Conservation (phyloP, 2,797 vertebrate species). For the Philypnodon macrostomus region DNA sequence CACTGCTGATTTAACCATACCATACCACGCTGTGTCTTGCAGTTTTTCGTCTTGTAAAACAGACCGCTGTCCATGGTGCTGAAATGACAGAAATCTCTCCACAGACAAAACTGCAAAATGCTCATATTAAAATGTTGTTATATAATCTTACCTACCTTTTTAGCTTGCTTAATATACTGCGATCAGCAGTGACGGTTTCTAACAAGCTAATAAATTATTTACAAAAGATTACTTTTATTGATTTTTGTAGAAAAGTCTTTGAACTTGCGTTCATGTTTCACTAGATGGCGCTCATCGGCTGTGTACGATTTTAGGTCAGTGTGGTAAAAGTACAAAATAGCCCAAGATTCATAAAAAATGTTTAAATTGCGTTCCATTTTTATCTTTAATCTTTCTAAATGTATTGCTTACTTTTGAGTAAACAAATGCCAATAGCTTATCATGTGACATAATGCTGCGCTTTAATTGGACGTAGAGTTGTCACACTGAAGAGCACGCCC, state of each 20-base stretch:
- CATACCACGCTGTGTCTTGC: background rate
- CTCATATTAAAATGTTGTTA: background rate
- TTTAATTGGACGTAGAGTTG: background rate
- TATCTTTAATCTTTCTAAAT: background rate
- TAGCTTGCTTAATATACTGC: background rate
- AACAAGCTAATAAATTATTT: no score
- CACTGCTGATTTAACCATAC: no score
- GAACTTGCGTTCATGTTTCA: background rate
- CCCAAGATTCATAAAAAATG: no score
- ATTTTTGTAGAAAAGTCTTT: background rate
- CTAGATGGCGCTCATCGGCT: slow-evolving; percentile 23
- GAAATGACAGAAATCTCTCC: background rate
- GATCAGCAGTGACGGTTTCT: no score
- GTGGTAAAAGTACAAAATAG: no score
- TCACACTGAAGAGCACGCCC: no score
- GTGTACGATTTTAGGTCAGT: no score
- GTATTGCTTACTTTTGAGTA: no score
- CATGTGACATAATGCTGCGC: background rate
- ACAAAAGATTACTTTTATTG: background rate
- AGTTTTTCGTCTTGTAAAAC: background rate
- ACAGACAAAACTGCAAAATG: background rate
- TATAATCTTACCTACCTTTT: background rate
- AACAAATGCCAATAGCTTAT: no score
- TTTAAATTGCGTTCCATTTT: no score
- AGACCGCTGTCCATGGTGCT: slow-evolving; percentile 16